Evolutionary conservation across 2,113 vertebrate species (phyloP).

Genomic region (Conger conger): DNA sequence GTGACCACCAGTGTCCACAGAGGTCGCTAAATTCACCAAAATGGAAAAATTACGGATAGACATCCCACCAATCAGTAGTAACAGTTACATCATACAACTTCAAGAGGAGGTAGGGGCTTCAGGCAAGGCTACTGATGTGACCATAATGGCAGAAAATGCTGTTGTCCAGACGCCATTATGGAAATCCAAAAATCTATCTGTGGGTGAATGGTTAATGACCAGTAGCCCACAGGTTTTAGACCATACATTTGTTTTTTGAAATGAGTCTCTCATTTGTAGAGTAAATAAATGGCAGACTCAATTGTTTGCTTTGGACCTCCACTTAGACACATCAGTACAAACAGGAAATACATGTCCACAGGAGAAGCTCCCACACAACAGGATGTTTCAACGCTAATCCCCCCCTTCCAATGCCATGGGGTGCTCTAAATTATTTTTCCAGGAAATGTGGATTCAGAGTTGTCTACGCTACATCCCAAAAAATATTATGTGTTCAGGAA

Average conservation of each 20-base stretch:
- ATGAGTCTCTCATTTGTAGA: slow-evolving; percentile 4
- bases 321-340: background rate
- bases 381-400: slow-evolving; percentile 26
- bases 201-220: too few species aligned
- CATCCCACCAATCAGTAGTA: background rate
- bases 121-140: background rate
- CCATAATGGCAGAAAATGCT: background rate
- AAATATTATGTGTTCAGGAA: slow-evolving; percentile 13
- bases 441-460: background rate
- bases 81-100: slow-evolving; percentile 12
- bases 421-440: background rate
- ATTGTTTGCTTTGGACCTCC: slow-evolving; percentile 23
- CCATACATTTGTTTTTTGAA: slow-evolving; percentile 20
- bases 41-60: slow-evolving; percentile 1
- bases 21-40: too few species aligned
- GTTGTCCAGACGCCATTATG: slow-evolving; percentile 9
- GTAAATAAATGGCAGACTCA: background rate
- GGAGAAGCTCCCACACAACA: slow-evolving; percentile 17
- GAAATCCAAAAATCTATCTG: too few species aligned
- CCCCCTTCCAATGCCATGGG: slow-evolving; percentile 2
- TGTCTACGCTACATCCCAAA: background rate
- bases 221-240: slow-evolving; percentile 30
- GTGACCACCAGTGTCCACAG: too few species aligned
- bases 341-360: slow-evolving; percentile 3
- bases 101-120: background rate